Evolutionary conservation across 2,797 vertebrate genomes (phyloP).

Genomic region (Neostethus bicornis): DNA sequence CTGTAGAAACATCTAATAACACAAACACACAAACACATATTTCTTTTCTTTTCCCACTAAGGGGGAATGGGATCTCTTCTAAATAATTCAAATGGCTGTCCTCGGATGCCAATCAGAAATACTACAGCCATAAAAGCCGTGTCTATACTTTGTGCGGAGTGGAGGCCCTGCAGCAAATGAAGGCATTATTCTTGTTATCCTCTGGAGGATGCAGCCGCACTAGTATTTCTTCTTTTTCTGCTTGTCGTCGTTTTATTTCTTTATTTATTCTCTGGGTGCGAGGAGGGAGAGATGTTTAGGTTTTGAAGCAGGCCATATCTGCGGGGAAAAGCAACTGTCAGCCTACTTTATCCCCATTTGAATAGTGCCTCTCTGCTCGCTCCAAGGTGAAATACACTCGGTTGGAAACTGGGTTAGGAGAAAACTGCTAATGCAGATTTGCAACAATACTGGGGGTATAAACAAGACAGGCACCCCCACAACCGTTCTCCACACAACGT

Average conservation of each 20-base stretch:
- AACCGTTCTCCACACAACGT: not conserved
- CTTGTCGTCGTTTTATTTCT: conserved; percentile 73
- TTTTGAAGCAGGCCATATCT: conserved; percentile 77
- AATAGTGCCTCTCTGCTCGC: conserved; percentile 64
- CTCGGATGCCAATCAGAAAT: conserved; percentile 85
- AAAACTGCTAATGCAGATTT: conserved; percentile 30
- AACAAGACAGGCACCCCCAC: conserved; percentile 6
- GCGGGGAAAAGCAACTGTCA: conserved; percentile 68
- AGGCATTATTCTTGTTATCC: conserved; percentile 84
- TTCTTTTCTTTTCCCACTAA: conserved; percentile 57
- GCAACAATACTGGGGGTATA: conserved; percentile 36
- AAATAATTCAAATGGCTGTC: conserved; percentile 85
- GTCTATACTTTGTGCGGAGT: conserved; percentile 74
- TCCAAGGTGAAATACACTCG: conserved; percentile 69
- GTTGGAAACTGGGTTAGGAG: conserved; percentile 68
- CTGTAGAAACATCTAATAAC: conserved; percentile 49
- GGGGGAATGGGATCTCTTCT: conserved; percentile 72
- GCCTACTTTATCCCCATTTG: conserved; percentile 76
- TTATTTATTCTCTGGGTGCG: conserved; percentile 72
- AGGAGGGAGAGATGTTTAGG: conserved; percentile 71
- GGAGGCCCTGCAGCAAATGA: conserved; percentile 79
- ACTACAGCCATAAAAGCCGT: conserved; percentile 82
- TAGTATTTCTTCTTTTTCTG: conserved; percentile 75
- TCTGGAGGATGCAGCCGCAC: conserved; percentile 70
- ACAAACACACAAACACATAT: conserved; percentile 62